Conservation (phyloP, 2,888 invertebrate species). For the Thereva unica region DNA sequence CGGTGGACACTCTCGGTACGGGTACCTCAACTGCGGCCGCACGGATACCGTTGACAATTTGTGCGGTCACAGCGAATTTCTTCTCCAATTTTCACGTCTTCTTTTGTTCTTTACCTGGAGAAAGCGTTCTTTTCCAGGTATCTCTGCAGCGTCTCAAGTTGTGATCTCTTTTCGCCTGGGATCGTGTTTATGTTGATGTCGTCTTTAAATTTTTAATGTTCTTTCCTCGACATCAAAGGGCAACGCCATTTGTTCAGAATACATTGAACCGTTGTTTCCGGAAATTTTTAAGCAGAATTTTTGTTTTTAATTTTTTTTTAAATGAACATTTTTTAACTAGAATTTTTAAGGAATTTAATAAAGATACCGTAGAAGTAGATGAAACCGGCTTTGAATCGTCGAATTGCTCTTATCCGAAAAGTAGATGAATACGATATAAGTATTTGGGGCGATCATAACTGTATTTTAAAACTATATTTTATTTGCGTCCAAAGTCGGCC, state of each 20-base stretch:
- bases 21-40: neutral
- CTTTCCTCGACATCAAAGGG: constrained; percentile 26
- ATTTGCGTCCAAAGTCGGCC: too few relatives aligned
- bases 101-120: constrained; percentile 24
- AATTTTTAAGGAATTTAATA: too few relatives aligned
- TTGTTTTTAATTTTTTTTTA: too few relatives aligned
- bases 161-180: constrained; percentile 1
- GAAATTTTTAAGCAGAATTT: constrained; percentile 8
- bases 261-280: constrained; percentile 34
- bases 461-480: too few relatives aligned
- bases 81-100: constrained; percentile 26
- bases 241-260: constrained; percentile 29
- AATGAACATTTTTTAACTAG: too few relatives aligned
- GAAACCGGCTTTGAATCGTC: too few relatives aligned
- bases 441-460: too few relatives aligned
- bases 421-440: too few relatives aligned
- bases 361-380: too few relatives aligned
- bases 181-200: neutral
- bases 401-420: too few relatives aligned
- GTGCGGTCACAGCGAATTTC: constrained; percentile 21
- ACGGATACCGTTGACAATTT: constrained; percentile 27
- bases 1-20: constrained; percentile 2
- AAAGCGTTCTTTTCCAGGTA: constrained; percentile 21
- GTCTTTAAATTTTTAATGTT: constrained; percentile 9
- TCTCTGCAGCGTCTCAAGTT: constrained; percentile 4